Evolutionary conservation across 1,140 invertebrate species (phyloP), one percentile per base, ranked within the genome.

Genomic region (Heliothis subflexa): DNA sequence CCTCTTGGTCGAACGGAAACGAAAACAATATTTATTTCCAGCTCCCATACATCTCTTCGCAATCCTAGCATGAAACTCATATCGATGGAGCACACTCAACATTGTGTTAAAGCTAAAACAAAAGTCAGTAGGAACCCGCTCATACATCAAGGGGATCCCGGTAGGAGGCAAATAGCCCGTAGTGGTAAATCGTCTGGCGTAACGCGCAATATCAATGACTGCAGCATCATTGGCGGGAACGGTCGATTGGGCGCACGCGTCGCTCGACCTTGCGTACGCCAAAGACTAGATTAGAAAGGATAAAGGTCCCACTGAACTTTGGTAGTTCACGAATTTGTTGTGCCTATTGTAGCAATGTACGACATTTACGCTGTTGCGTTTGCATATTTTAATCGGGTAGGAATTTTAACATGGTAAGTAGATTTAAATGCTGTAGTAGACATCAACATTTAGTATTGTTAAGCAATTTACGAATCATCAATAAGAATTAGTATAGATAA

Each of bases 81-180:
- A 78, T 78, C 77, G 57, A 52, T 18, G 47, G 64, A 47, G 28
- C 76, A 62, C 77, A 62, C 45, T 77, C 68, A 52, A 64, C 55
- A 77, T 66, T 77, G 61, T 76, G 28, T 72, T 55, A 72, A 40
- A 50, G 18, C 82, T 88, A 88, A 89, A 93, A 90, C 91, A 90
- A 89, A 89, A 89, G 83, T 77, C 50, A 68, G 40, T 55, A 68
- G 62, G 62, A 77, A 66, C 33, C 87, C 89, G 88, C 81, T 71
- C 85, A 87, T 93, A 90, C 59, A 93, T 94, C 91, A 93, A 59
- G 75, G 81, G 81, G 75, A 80, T 82, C 88, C 87, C 84, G 88
- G 88, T 89, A 89, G 86, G 90, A 85, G 89, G 91, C 85, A 92
- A 93, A 93, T 92, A 93, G 89, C 85, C 86, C 91, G 91, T 92